Evolutionary conservation across 2,888 invertebrate genomes (phyloP).

Genomic region (Clanis bilineata): DNA sequence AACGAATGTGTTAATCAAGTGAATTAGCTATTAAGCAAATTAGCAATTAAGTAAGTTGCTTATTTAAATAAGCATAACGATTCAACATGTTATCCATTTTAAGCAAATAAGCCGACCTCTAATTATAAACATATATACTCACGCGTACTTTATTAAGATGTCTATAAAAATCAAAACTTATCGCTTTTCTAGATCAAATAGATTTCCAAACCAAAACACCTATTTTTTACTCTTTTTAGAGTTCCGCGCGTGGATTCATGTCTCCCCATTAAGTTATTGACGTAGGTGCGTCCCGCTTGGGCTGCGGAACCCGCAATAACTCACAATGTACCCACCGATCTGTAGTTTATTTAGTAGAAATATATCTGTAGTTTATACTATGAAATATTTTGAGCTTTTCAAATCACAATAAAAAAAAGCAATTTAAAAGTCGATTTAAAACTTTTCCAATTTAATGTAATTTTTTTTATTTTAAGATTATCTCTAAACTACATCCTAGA

Average conservation of each 20-base stretch:
- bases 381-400: neutral
- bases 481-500: no score
- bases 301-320: constrained; percentile 71
- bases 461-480: no score
- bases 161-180: neutral
- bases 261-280: constrained; percentile 74
- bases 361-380: constrained; percentile 39
- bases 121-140: no score
- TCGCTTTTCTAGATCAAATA: neutral
- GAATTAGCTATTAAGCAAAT: no score
- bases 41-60: no score
- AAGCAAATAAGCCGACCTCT: no score
- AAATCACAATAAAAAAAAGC: no score
- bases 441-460: no score
- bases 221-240: constrained; percentile 59
- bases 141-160: neutral
- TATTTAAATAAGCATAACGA: no score
- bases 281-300: constrained; percentile 49
- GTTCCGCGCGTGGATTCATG: constrained; percentile 57
- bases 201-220: neutral
- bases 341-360: neutral
- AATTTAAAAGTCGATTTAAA: no score
- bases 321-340: constrained; percentile 74
- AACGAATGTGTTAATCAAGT: no score
- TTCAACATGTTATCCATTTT: no score